Evolutionary conservation across 2,888 invertebrate genomes (phyloP).

Genomic region (Dynastes grantii): DNA sequence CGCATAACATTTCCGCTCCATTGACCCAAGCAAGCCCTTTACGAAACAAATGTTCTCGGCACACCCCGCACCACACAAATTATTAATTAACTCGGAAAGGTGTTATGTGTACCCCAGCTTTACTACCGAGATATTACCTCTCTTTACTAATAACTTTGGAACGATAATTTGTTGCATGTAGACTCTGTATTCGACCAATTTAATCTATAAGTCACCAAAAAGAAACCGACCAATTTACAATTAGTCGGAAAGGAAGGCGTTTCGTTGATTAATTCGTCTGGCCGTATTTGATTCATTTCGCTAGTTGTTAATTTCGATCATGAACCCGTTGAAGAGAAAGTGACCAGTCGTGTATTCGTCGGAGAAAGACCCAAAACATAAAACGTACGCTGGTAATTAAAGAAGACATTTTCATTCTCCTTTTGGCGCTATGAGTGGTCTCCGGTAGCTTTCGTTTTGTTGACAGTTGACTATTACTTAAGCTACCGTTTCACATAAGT

Average conservation of each 20-base stretch:
- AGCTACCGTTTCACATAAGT: neutral
- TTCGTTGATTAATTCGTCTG: slow-evolving; percentile 1
- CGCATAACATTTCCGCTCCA: too few species aligned
- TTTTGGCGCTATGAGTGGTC: neutral
- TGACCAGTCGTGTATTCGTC: neutral
- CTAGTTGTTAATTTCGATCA: slow-evolving; percentile 19
- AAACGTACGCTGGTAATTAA: neutral
- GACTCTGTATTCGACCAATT: too few species aligned
- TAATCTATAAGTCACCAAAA: neutral
- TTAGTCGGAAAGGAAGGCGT: neutral
- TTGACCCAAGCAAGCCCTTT: too few species aligned
- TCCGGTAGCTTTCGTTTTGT: too few species aligned
- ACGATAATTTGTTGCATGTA: too few species aligned
- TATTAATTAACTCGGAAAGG: too few species aligned
- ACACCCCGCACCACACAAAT: too few species aligned
- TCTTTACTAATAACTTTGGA: too few species aligned
- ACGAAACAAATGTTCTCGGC: too few species aligned
- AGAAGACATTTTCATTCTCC: slow-evolving; percentile 10
- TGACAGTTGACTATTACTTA: neutral
- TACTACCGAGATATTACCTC: too few species aligned
- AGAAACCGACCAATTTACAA: neutral
- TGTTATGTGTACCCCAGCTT: too few species aligned
- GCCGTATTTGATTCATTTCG: neutral
- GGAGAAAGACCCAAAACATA: slow-evolving; percentile 23
- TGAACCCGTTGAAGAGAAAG: slow-evolving; percentile 23